Base-by-base conservation (phyloP, 2,113 vertebrate genomes). In the Mesembrinibis cayennensis region DNA sequence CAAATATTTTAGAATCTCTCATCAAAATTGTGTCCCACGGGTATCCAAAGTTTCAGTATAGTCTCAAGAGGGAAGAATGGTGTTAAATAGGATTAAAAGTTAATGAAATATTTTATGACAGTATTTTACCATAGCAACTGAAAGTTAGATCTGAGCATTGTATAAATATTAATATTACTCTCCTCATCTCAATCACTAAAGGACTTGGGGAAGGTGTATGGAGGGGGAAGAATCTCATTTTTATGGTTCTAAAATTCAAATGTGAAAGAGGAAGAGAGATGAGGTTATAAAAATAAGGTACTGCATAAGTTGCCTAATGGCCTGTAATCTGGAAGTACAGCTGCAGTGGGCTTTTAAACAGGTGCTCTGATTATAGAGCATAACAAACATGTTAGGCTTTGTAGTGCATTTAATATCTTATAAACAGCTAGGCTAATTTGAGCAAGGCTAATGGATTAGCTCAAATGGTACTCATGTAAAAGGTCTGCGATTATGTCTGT, bases 401-500 rank as follows among this genome's bases (percentile, higher is more conserved):
- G 97, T 89, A 94, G 62, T 88, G 84, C 95, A 91, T 97, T 97
- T 97, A 97, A 97, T 97, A 95, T 44, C 96, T 96, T 96, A 93
- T 98, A 98, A 98, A 97, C 96, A 97, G 92, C 79, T 49, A 88
- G 83, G 73, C 92, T 98, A 97, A 98, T 98, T 97, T 98, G 94
- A 86, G 89, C 69, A 97, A 91, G 82, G 94, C 95, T 96, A 97
- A 98, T 97, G 95, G 96, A 92, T 97, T 96, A 96, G 90, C 92
- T 98, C 82, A 97, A 96, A 97, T 59, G 82, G 83, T 40, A 50
- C 55, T 95, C 44, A 8, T 84, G 72, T 82, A 94, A 97, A 97
- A 97, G 80, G 45, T 84, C 82, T 96, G 52, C 2, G 30, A 97
- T 95, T 96, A 90, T 87, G 42, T 61, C 34, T 89, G 63, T 38